Evolutionary conservation across 2,888 invertebrate species (phyloP).

Genomic region (Zele albiditarsus): DNA sequence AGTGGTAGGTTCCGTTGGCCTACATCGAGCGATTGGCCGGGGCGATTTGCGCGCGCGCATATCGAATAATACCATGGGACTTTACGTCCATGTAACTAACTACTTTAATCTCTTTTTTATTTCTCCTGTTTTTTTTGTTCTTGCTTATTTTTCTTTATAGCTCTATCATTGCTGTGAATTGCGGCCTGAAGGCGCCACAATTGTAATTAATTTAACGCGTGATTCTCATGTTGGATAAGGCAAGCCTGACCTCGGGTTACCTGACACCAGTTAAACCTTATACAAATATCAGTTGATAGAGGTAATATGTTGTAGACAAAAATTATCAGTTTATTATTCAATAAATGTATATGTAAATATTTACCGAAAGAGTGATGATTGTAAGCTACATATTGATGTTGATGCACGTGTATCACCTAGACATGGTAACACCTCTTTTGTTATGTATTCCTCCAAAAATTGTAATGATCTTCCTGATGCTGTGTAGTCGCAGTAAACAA

Average conservation of each 20-base stretch:
- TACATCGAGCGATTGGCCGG: slow-evolving; percentile 47
- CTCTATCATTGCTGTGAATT: background rate
- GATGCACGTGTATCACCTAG: slow-evolving; percentile 90
- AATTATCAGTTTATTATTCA: background rate
- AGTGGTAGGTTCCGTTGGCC: slow-evolving; percentile 49
- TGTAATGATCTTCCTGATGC: slow-evolving; percentile 88
- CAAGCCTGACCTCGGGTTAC: slow-evolving; percentile 35
- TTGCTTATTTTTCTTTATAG: background rate
- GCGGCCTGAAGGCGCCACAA: background rate
- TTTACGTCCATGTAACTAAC: background rate
- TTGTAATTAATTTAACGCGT: background rate
- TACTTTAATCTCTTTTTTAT: background rate
- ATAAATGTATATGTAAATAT: slow-evolving; percentile 19
- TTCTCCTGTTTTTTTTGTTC: background rate
- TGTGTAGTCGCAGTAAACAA: slow-evolving; percentile 90
- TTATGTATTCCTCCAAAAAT: slow-evolving; percentile 89
- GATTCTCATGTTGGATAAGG: slow-evolving; percentile 16
- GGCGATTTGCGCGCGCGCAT: slow-evolving; percentile 31
- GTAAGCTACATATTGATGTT: slow-evolving; percentile 88
- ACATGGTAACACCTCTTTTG: slow-evolving; percentile 84
- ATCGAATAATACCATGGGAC: background rate
- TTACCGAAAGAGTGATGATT: slow-evolving; percentile 90
- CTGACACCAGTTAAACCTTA: slow-evolving; percentile 22
- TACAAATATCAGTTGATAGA: background rate
- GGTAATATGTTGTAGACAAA: background rate